These are phyloP conservation scores for Hirtodrosophila duncani DNA, from an alignment of 2,888 invertebrate species.

Conservation along the genomic window DNA sequence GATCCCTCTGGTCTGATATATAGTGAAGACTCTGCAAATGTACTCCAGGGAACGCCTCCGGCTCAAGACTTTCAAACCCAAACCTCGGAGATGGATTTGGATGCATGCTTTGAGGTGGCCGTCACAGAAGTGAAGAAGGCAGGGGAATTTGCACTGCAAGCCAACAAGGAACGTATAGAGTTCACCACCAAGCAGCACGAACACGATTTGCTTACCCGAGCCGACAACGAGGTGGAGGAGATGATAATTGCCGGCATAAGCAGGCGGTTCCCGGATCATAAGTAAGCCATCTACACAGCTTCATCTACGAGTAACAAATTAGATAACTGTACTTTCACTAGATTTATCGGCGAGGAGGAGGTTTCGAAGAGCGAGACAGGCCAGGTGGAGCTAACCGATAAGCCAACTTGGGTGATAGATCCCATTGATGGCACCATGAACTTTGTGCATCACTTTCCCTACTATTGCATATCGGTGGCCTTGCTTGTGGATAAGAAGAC, in stretches of 20 bases:
- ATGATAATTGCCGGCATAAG: constrained; percentile 30
- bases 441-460: constrained; percentile 55
- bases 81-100: constrained; percentile 7
- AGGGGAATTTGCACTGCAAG: constrained; percentile 26
- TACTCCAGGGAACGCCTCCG: background rate
- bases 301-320: background rate
- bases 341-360: constrained; percentile 45
- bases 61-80: background rate
- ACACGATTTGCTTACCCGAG: constrained; percentile 14
- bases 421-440: constrained; percentile 60
- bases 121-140: constrained; percentile 21
- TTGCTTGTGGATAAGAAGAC: constrained; percentile 29
- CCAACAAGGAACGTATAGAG: constrained; percentile 11
- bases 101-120: constrained; percentile 30
- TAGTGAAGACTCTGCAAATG: background rate
- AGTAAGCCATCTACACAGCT: too few species aligned
- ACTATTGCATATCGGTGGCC: constrained; percentile 56
- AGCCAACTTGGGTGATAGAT: constrained; percentile 53
- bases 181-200: constrained; percentile 24
- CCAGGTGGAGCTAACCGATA: constrained; percentile 32
- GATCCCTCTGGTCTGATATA: constrained; percentile 23
- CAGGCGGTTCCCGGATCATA: constrained; percentile 39
- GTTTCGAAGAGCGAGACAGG: background rate
- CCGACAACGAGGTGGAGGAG: constrained; percentile 40
- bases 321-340: background rate